Evolutionary conservation across 2,888 invertebrate genomes (phyloP).

Genomic region (Syrphus vitripennis): DNA sequence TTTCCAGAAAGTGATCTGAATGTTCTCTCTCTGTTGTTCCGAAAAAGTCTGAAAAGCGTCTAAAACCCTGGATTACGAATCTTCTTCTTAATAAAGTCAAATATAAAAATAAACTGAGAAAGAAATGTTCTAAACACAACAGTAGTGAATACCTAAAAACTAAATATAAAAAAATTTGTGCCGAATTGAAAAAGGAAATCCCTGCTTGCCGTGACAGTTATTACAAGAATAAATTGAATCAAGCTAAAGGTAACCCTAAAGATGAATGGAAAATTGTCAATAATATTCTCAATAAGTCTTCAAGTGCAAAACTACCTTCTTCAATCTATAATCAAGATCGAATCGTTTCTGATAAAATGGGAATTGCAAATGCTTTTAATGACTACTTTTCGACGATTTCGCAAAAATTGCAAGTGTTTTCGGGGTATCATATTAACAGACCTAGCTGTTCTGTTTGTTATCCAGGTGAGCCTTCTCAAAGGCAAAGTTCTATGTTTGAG

Average conservation of each 20-base stretch:
- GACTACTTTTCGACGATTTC: too few species aligned
- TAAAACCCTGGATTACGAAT: not conserved
- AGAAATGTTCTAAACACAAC: not conserved
- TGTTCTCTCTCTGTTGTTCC: not conserved
- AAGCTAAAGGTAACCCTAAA: not conserved
- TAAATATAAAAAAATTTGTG: not conserved
- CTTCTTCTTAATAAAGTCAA: constrained; percentile 7
- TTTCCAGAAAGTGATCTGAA: not conserved
- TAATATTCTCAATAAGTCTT: too few species aligned
- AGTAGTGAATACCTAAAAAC: not conserved
- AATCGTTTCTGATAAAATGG: too few species aligned
- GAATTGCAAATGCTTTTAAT: too few species aligned
- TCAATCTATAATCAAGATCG: too few species aligned
- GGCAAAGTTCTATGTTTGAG: not conserved
- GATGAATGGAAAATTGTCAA: not conserved
- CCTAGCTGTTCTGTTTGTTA: too few species aligned
- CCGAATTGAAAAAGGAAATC: constrained; percentile 7
- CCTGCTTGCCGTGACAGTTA: not conserved
- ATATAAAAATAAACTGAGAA: not conserved
- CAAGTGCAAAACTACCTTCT: too few species aligned
- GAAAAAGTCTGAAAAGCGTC: not conserved
- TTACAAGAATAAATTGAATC: not conserved
- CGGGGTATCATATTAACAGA: too few species aligned
- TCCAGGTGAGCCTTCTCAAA: not conserved
- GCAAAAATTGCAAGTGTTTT: too few species aligned